These are phyloP conservation scores for Nyctalus aviator DNA, from an alignment of 2,797 vertebrate species.

Conservation along the genomic window DNA sequence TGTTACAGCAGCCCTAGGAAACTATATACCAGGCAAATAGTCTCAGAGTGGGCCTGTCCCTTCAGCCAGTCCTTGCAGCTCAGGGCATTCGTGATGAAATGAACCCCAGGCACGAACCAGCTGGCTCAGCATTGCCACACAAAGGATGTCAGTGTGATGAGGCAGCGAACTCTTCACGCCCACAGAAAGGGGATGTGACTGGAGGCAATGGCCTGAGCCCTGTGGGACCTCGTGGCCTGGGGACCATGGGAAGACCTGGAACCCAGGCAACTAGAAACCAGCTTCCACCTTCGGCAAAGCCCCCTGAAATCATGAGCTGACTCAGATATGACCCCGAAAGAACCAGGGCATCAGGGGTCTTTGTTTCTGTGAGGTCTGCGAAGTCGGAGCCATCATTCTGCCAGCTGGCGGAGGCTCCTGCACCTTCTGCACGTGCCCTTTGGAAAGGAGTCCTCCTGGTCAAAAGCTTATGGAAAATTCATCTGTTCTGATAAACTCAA, in stretches of 20 bases:
- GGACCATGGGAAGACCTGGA: neutral
- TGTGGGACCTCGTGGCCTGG: neutral
- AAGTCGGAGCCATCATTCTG: fast-evolving
- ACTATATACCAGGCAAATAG: neutral
- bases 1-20: neutral
- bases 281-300: neutral
- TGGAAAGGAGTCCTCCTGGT: neutral
- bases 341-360: neutral
- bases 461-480: neutral
- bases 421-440: neutral
- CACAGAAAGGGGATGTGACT: neutral
- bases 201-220: neutral
- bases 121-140: conserved; percentile 65
- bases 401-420: neutral
- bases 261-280: neutral
- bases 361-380: neutral
- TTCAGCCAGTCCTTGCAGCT: conserved; percentile 21
- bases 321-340: neutral
- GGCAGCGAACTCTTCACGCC: conserved; percentile 12
- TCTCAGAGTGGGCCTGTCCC: neutral
- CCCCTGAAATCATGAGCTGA: neutral
- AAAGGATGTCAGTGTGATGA: neutral
- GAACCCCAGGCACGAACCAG: conserved; percentile 26
- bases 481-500: neutral
- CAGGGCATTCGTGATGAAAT: conserved; percentile 64